Evolutionary conservation across 2,888 invertebrate genomes (phyloP).

Genomic region (Amblyteles armatorius): DNA sequence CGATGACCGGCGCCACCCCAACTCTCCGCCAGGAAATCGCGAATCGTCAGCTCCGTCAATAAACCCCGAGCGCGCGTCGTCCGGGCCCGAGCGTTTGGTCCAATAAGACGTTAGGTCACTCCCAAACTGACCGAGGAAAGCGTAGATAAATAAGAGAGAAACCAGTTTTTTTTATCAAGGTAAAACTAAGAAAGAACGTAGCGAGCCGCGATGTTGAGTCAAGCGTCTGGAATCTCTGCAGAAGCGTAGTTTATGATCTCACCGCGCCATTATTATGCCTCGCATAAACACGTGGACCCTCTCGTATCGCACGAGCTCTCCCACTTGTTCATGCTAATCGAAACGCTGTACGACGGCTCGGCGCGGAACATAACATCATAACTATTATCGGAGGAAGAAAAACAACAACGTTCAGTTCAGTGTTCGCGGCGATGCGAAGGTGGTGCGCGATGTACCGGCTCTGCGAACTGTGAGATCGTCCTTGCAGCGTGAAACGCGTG

Average conservation of each 20-base stretch:
- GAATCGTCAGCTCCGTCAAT: slow-evolving; percentile 46
- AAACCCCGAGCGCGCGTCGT: background rate
- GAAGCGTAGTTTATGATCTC: slow-evolving; percentile 83
- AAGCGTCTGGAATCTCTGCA: slow-evolving; percentile 82
- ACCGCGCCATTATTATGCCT: slow-evolving; percentile 82
- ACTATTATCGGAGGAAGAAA: slow-evolving; percentile 77
- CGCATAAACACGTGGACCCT: slow-evolving; percentile 76
- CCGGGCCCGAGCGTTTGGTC: slow-evolving; percentile 1
- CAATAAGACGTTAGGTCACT: slow-evolving; percentile 22
- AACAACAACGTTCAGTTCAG: slow-evolving; percentile 74
- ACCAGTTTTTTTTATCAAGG: slow-evolving; percentile 69
- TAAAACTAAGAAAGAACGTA: slow-evolving; percentile 46
- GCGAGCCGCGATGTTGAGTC: slow-evolving; percentile 77
- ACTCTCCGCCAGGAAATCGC: slow-evolving; percentile 56
- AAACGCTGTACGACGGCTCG: slow-evolving; percentile 65
- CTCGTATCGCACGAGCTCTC: slow-evolving; percentile 8
- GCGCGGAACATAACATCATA: slow-evolving; percentile 71
- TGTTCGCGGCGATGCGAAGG: slow-evolving; percentile 71
- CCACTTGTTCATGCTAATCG: slow-evolving; percentile 70
- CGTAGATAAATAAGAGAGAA: slow-evolving; percentile 57
- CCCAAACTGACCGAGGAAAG: background rate
- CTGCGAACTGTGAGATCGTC: slow-evolving; percentile 10
- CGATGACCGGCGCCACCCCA: slow-evolving; percentile 30
- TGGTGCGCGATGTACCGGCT: slow-evolving; percentile 53
- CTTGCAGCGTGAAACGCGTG: background rate